These are phyloP conservation scores for Rhabdophis nuchalis DNA, from an alignment of 2,797 vertebrate genomes.

Conservation along the genomic window DNA sequence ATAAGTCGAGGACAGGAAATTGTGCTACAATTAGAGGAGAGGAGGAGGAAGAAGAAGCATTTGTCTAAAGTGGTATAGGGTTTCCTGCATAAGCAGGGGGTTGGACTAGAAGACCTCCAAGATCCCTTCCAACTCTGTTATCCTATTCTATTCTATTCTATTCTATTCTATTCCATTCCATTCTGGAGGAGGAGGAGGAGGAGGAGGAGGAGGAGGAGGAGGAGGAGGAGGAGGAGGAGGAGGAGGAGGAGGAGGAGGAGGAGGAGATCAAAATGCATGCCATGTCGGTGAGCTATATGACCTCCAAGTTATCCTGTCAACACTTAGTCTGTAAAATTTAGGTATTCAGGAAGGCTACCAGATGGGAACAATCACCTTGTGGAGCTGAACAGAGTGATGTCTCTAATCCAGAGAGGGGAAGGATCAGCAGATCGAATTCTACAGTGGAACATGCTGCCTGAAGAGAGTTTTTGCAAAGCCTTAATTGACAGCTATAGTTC, in stretches of 20 bases:
- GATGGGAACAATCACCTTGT: background rate
- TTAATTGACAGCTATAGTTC: background rate
- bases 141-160: too few relatives aligned
- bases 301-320: background rate
- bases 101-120: too few relatives aligned
- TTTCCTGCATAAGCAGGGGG: too few relatives aligned
- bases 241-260: background rate
- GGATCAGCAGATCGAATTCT: background rate
- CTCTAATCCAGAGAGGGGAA: background rate
- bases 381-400: background rate
- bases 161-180: too few relatives aligned
- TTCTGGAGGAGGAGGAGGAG: background rate
- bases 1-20: background rate
- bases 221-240: background rate
- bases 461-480: background rate
- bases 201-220: background rate
- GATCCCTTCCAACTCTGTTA: too few relatives aligned
- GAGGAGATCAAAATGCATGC: background rate
- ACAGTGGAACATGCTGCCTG: background rate
- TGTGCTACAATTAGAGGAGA: background rate
- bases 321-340: background rate
- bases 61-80: too few relatives aligned
- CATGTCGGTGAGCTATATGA: background rate
- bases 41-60: background rate
- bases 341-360: background rate